Base-by-base conservation (phyloP, 2,113 vertebrate species). In the Aleadryas rufinucha region DNA sequence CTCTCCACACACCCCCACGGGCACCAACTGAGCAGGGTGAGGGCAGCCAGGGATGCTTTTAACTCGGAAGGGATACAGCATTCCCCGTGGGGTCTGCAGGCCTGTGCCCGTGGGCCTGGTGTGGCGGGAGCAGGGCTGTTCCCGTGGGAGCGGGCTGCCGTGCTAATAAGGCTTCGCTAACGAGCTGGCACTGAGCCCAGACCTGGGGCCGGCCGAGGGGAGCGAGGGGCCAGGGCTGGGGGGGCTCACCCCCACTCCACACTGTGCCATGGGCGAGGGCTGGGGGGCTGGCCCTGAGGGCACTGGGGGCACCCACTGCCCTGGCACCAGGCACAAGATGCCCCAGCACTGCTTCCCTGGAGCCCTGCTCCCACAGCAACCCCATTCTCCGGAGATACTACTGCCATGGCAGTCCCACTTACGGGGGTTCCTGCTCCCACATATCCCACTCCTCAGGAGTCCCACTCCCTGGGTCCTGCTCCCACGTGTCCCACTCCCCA, bases 151-250 rank as follows among this genome's bases (percentile, higher is more conserved):
- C 81, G 1, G 53, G 85, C 63, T 44, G 20, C 13, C 1, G 31
- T 13, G 63, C 39, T 95, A 95, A 89, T 42, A 84, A 76, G 81
- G 77, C 91, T 95, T 69, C 2, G 11, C 82, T 93, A 95, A 96
- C 5, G 64, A 95, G 95, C 91, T 95, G 95, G 95, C 91, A 1
- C 35, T 11, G 35, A 41, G 91, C 95, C 95, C 93, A 33, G 88
- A 39, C 66, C 61, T 60, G 93, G 68, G 81, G 56, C 35, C 6
- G 1, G 63, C 42, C 0, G 37, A 42, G 31, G 54, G 10, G 33
- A 61, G 54, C 12, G 3, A 76, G 71, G 71, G 69, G 47, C 68
- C 21, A 9, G 35, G 35, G 9, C 10, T 37, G 33, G 45, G 56
- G 63, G 63, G 13, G 10, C 31, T 69, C 54, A 35, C 13, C 64